Evolutionary conservation across 2,888 invertebrate species (phyloP).

Genomic region (Mimas tiliae): DNA sequence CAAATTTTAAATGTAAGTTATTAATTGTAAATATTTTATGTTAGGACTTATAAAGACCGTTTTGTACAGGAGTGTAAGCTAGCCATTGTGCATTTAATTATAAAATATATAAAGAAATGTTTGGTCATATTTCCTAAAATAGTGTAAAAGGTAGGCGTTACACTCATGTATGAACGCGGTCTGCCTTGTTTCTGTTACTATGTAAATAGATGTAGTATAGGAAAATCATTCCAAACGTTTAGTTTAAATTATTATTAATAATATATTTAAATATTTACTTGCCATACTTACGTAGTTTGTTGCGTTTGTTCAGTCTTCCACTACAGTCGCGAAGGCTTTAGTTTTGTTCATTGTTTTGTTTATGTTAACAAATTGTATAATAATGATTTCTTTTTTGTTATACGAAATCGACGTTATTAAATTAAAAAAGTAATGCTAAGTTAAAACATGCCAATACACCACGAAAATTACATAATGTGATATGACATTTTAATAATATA

Average conservation of each 20-base stretch:
- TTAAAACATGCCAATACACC: neutral
- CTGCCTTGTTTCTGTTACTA: conserved; percentile 73
- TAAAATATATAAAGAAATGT: neutral
- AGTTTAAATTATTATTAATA: conserved; percentile 79
- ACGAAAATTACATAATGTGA: conserved; percentile 3
- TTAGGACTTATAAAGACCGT: conserved; percentile 38
- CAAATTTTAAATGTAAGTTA: conserved; percentile 39
- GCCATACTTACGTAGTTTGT: conserved; percentile 78
- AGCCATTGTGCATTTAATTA: neutral
- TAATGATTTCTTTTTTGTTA: conserved; percentile 61
- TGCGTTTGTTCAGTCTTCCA: conserved; percentile 76
- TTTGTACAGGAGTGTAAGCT: conserved; percentile 15
- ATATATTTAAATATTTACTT: conserved; percentile 78
- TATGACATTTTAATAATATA: neutral
- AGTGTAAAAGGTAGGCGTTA: neutral
- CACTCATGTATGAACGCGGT: conserved; percentile 38
- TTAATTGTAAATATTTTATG: conserved; percentile 54
- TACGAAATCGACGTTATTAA: conserved; percentile 52
- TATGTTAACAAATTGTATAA: conserved; percentile 73
- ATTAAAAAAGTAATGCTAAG: conserved; percentile 2
- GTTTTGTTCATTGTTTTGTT: conserved; percentile 76
- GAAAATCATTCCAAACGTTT: conserved; percentile 78
- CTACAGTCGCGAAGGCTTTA: conserved; percentile 61
- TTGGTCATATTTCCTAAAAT: neutral
- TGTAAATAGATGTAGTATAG: conserved; percentile 76